Percentiles rank a stretch among this genome's conserved stretches.
phyloP scores from a whole-genome alignment of 1,140 invertebrate genomes.

The Zeugodacus cucurbitae region DNA sequence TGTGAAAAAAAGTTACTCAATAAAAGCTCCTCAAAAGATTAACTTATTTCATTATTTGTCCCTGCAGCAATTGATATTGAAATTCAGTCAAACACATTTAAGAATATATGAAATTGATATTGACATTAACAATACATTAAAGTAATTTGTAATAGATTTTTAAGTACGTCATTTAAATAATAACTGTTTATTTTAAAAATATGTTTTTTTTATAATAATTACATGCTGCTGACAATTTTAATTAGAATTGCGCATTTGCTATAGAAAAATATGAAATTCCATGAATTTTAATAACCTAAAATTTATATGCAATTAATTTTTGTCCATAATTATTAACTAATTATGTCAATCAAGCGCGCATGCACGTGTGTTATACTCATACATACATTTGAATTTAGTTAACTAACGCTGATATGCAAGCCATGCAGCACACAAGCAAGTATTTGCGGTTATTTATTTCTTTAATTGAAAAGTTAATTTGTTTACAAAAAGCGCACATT shows the following conservation, averaged over 20 bases:
- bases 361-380: not conserved
- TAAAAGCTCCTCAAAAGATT: too few species aligned
- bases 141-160: not conserved
- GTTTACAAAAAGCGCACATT: not conserved
- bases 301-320: not conserved
- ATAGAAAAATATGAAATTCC: not conserved
- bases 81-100: too few species aligned
- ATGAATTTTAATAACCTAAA: not conserved
- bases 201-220: not conserved
- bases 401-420: too few species aligned
- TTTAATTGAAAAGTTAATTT: slow-evolving; percentile 33
- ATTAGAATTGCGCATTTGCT: not conserved
- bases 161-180: not conserved
- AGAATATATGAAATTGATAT: too few species aligned
- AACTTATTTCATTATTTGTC: too few species aligned
- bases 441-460: slow-evolving; percentile 32
- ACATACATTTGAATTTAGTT: not conserved
- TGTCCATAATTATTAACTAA: slow-evolving; percentile 2
- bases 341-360: not conserved
- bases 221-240: not conserved
- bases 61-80: too few species aligned
- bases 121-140: too few species aligned
- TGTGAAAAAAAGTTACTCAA: too few species aligned
- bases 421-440: not conserved
- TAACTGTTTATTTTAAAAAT: not conserved